Evolutionary conservation across 1,140 invertebrate species (phyloP), one percentile per base, ranked within the genome.

Genomic region (Bombus affinis): DNA sequence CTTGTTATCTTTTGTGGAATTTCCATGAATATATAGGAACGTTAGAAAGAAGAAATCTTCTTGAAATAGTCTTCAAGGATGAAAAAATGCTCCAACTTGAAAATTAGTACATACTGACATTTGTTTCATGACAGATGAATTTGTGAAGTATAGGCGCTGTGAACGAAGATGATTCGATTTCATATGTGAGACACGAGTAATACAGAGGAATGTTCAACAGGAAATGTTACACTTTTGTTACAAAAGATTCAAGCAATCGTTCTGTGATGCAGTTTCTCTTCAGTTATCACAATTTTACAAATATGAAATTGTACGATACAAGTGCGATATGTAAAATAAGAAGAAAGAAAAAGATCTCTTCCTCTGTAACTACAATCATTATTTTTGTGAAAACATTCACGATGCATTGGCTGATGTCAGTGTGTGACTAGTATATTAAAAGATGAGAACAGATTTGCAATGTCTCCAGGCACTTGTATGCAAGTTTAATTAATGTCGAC

Each of bases 361-460:
- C 25, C 12, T 37, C 25, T 25, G 12, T 44, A 68, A 28, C 75
- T 77, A 35, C 13, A 42, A 62, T 4, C 8, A 22, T 71, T 53
- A 32, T 70, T 53, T 70, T 76, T 66, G 39, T 18, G 22, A 18
- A 57, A 47, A 42, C 35, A 53, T 32, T 68, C 3, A 5, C 42
- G 39, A 62, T 66, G 22, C 9, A 35, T 81, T 66, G 68, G 62
- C 76, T 84, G 28, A n/a, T n/a, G 28, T 28, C 66, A 39, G 44
- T 66, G 71, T 59, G 83, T 85, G 83, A 85, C 83, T 85, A 85
- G 83, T 85, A 85, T 32, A 75, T 81, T 25, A 68, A 85, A 62
- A 73, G 70, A 35, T 59, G 35, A 80, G 47, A 85, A 80, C 42
- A 42, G 53, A 72, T 80, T 25, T 72, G 37, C 9, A 80, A 37